A percentile compares a stretch with the other conserved stretches of the same genome.
phyloP scores from a whole-genome alignment of 2,888 invertebrate species.

The Hirtodrosophila trivittata region DNA sequence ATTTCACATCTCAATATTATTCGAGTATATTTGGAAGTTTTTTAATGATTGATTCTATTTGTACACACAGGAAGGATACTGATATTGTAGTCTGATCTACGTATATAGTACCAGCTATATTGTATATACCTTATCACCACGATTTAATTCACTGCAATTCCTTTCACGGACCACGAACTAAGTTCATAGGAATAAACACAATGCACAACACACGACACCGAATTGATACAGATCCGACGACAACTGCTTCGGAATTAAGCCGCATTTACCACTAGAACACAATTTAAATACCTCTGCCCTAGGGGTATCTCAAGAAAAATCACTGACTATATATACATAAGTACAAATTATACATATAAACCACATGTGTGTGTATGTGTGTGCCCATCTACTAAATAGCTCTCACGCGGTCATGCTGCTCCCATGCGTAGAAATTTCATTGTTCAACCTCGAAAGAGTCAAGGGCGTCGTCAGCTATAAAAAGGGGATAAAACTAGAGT shows the following conservation, averaged over 20 bases:
- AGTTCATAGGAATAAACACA: constrained; percentile 25
- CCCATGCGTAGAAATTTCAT: constrained; percentile 38
- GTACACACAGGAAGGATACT: constrained; percentile 19
- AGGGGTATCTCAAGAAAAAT: constrained; percentile 7
- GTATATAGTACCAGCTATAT: too few relatives aligned
- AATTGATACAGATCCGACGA: constrained; percentile 65
- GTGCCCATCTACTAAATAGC: constrained; percentile 6
- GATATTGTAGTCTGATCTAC: too few relatives aligned
- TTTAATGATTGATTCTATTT: too few relatives aligned
- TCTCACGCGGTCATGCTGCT: constrained; percentile 34
- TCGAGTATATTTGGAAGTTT: too few relatives aligned
- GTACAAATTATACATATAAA: constrained; percentile 9
- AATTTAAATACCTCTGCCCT: constrained; percentile 67
- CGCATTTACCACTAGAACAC: constrained; percentile 57
- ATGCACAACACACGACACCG: constrained; percentile 24
- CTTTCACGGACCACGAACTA: constrained; percentile 29
- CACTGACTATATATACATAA: constrained; percentile 12
- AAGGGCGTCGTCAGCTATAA: too few relatives aligned
- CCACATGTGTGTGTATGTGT: constrained; percentile 7
- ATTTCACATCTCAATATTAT: too few relatives aligned
- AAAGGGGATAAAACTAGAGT: too few relatives aligned
- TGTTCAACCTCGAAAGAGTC: constrained; percentile 23
- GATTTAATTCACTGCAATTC: constrained; percentile 26
- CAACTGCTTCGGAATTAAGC: constrained; percentile 74
- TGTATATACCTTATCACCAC: constrained; percentile 58